These are phyloP conservation scores for Azorinus chamasolen DNA, from an alignment of 2,888 invertebrate species.

Conservation along the genomic window DNA sequence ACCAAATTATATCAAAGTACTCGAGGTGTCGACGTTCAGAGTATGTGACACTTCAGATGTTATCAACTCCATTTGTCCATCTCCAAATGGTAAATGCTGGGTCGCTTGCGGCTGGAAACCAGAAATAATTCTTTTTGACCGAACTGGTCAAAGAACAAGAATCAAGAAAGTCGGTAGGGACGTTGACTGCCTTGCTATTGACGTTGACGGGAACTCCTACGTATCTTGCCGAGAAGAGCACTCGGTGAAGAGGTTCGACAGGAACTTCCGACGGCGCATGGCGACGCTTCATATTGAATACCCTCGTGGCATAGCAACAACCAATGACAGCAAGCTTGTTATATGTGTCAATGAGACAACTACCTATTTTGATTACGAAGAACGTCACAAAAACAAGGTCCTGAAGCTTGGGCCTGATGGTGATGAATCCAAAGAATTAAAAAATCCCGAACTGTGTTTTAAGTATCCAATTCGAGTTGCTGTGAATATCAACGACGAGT, in stretches of 20 bases:
- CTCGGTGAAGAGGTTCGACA: slow-evolving; percentile 55
- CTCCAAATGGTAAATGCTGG: slow-evolving; percentile 65
- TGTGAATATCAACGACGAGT: slow-evolving; percentile 54
- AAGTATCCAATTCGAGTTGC: slow-evolving; percentile 68
- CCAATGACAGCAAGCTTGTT: slow-evolving; percentile 56
- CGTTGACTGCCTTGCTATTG: slow-evolving; percentile 60
- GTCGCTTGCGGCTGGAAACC: slow-evolving; percentile 65
- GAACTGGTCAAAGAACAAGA: slow-evolving; percentile 37
- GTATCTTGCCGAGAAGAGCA: slow-evolving; percentile 63
- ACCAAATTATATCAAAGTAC: slow-evolving; percentile 60
- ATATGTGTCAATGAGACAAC: slow-evolving; percentile 58
- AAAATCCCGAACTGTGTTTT: slow-evolving; percentile 56
- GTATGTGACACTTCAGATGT: slow-evolving; percentile 63
- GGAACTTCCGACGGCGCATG: slow-evolving; percentile 62
- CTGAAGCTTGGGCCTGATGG: slow-evolving; percentile 65
- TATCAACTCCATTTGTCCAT: slow-evolving; percentile 65
- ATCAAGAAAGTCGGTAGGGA: slow-evolving; percentile 53
- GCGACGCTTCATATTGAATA: slow-evolving; percentile 59
- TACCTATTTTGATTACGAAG: slow-evolving; percentile 60
- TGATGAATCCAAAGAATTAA: slow-evolving; percentile 59
- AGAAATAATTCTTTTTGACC: slow-evolving; percentile 51
- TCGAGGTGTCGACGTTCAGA: slow-evolving; percentile 63
- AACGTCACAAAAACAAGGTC: slow-evolving; percentile 55
- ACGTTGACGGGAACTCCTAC: slow-evolving; percentile 60
- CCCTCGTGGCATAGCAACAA: slow-evolving; percentile 59